Evolutionary conservation across 2,888 invertebrate genomes (phyloP), one percentile per base, ranked within the genome.

Genomic region (Drosophila fulvimacula): DNA sequence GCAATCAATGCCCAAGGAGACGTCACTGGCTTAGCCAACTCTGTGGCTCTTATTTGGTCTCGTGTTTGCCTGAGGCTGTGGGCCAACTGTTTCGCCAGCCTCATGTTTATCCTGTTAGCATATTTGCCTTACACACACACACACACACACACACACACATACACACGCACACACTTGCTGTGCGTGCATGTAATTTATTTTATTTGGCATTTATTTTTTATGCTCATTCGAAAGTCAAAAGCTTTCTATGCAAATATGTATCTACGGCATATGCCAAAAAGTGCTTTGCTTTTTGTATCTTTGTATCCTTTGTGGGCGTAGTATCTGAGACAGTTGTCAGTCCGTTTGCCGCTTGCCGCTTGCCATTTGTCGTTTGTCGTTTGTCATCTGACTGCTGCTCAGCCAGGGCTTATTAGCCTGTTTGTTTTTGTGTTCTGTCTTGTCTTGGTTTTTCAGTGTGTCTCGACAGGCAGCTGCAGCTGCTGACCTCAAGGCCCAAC

Each of bases 221-320:
- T 73, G 57, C 69, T 70, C 69, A 65, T 71, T 70, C 73, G 71
- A 86, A 86, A 88, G 87, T 83, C 88, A 86, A 81, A 82, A 73
- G 88, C 71, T 71, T 76, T 81, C 56, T 82, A 88, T 86, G 88
- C 87, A 88, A 88, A 83, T 88, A 70, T 69, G 77, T 72, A 79
- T 53, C 46, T 63, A 62, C 63, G 65, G 69, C 78, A 74, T 81
- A 73, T 76, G 75, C 63, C 73, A 64, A 67, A 65, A 67, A 66
- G 55, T 55, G n/a, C 32, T 53, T 38, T 38, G 67, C 24, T 46
- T 46, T 65, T 55, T 75, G 30, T 30, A 30, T 30, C 30, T 30
- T 30, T 30, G 76, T 79, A 62, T 67, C 52, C 58, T 41, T 57
- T 70, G 41, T 68, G 52, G 67, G 67, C 52, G 38, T 38, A 62